Percentiles rank a stretch among this genome's conserved stretches.
These are phyloP conservation scores for Ariolimax columbianus DNA, from an alignment of 2,888 invertebrate species.

Conservation along the genomic window DNA sequence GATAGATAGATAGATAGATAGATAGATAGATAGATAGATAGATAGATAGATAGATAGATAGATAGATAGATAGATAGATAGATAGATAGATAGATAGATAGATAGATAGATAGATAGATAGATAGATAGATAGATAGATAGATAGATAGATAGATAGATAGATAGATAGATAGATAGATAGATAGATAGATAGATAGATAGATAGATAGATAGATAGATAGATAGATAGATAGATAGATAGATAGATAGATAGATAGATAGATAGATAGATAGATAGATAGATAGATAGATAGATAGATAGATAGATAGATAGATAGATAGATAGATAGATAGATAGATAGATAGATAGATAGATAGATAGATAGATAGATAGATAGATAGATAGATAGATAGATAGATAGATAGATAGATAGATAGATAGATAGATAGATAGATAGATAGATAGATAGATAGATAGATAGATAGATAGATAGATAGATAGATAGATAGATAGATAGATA, in stretches of 20 bases:
- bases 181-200: constrained; percentile 3
- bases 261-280: constrained; percentile 8
- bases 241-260: constrained; percentile 8
- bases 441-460: not conserved
- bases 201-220: constrained; percentile 8
- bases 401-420: not conserved
- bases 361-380: constrained; percentile 8
- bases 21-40: constrained; percentile 6
- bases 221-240: constrained; percentile 8
- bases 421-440: not conserved
- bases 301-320: not conserved
- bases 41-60: constrained; percentile 1
- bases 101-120: not conserved
- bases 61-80: not conserved
- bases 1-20: constrained; percentile 6
- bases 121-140: not conserved
- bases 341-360: constrained; percentile 4
- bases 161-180: not conserved
- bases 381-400: constrained; percentile 4
- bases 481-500: constrained; percentile 8
- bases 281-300: not conserved
- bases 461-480: constrained; percentile 8
- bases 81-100: not conserved
- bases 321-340: constrained; percentile 8
- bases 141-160: not conserved